These are phyloP conservation scores for Diachasma alloeum DNA, from an alignment of 1,140 invertebrate genomes.

Conservation along the genomic window DNA sequence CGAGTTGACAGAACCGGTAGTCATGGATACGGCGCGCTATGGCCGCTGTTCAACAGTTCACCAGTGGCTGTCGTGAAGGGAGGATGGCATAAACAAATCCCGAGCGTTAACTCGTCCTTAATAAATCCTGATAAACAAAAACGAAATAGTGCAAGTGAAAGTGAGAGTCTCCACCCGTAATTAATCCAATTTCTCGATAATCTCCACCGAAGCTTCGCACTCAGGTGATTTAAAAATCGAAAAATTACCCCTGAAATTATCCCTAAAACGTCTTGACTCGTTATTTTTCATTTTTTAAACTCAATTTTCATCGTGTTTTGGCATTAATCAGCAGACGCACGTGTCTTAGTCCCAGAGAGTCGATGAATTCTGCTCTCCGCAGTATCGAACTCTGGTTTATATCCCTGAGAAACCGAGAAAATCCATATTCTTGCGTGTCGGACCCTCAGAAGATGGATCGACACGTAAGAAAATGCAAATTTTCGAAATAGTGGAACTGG, in stretches of 20 bases:
- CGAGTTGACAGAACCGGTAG: conserved; percentile 41
- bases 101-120: no score
- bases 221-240: no score
- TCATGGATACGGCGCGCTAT: conserved; percentile 47
- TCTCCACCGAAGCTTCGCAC: no score
- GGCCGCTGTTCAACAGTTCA: conserved; percentile 48
- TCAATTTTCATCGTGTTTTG: background rate
- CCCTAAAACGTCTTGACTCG: no score
- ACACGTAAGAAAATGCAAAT: conserved; percentile 54
- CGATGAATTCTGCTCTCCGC: background rate
- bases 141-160: no score
- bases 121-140: no score
- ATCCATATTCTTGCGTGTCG: conserved; percentile 51
- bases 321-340: background rate
- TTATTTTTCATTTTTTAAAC: no score
- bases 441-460: conserved; percentile 34
- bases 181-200: no score
- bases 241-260: no score
- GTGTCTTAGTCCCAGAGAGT: background rate
- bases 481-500: conserved; percentile 8
- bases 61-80: conserved; percentile 40
- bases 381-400: background rate
- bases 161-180: no score
- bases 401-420: conserved; percentile 30
- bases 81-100: conserved; percentile 8